phyloP scores from a whole-genome alignment of 2,797 vertebrate genomes.

The Lacerta agilis region DNA sequence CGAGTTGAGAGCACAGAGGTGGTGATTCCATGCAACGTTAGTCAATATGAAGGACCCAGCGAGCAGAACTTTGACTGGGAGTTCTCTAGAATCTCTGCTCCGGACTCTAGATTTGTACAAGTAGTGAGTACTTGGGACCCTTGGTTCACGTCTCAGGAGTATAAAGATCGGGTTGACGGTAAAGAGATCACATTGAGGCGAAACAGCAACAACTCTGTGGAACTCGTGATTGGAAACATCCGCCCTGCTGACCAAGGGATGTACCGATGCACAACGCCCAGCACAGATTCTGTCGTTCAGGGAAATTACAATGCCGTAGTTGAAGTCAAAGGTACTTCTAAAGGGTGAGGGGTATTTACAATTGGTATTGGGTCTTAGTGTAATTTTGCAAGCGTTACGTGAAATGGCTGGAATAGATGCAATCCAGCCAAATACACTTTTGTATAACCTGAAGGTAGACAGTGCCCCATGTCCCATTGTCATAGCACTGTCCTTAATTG shows the following conservation, averaged over 20 bases:
- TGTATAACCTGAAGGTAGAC: neutral
- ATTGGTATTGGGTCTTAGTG: neutral
- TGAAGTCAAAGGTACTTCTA: slow-evolving; percentile 85
- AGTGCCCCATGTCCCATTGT: neutral
- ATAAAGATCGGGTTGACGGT: slow-evolving; percentile 79
- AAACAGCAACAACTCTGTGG: slow-evolving; percentile 81
- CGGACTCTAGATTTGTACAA: slow-evolving; percentile 47
- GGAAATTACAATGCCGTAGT: slow-evolving; percentile 91
- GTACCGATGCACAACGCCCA: slow-evolving; percentile 91
- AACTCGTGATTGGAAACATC: slow-evolving; percentile 86
- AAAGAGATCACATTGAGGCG: slow-evolving; percentile 83
- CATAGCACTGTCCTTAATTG: neutral
- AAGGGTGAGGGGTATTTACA: slow-evolving; percentile 67
- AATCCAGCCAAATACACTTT: neutral
- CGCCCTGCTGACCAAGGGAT: slow-evolving; percentile 82
- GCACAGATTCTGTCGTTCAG: slow-evolving; percentile 87
- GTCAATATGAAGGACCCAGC: slow-evolving; percentile 87
- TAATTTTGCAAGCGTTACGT: neutral
- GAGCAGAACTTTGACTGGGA: slow-evolving; percentile 97
- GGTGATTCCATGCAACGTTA: slow-evolving; percentile 88
- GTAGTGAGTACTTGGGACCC: slow-evolving; percentile 91
- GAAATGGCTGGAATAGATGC: neutral
- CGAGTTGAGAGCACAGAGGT: slow-evolving; percentile 87
- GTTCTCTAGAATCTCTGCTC: slow-evolving; percentile 66
- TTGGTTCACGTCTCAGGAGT: slow-evolving; percentile 79